Conservation (phyloP, 1,140 invertebrate species). For the Monochamus saltuarius region DNA sequence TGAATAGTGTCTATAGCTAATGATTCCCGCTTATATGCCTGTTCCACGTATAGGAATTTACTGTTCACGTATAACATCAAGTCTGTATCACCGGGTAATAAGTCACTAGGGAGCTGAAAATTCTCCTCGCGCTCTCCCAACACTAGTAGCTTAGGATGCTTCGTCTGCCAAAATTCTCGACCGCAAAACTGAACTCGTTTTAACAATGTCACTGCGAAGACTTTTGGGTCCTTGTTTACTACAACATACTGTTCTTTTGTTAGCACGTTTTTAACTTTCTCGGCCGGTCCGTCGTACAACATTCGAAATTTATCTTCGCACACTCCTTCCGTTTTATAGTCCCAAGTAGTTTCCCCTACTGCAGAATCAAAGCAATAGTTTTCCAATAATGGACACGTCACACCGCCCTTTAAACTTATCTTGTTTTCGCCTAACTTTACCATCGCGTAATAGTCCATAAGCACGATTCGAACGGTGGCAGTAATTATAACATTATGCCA, state of each 20-base stretch:
- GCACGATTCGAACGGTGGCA: constrained; percentile 9
- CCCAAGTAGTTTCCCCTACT: constrained; percentile 15
- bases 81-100: neutral
- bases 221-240: constrained; percentile 8
- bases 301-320: neutral
- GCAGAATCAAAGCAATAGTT: constrained; percentile 19
- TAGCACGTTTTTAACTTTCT: neutral
- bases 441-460: constrained; percentile 8
- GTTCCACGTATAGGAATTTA: no score
- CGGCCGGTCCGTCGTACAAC: neutral
- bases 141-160: constrained; percentile 7
- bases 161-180: constrained; percentile 10
- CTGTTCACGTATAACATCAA: no score
- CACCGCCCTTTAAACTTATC: constrained; percentile 13
- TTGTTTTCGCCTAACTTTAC: constrained; percentile 17
- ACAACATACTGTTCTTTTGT: constrained; percentile 9
- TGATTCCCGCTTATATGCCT: no score
- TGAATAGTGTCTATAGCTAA: neutral
- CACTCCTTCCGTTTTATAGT: neutral
- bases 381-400: constrained; percentile 11
- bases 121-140: neutral
- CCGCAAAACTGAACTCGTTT: constrained; percentile 2
- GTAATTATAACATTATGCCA: constrained; percentile 20
- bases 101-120: neutral
- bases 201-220: constrained; percentile 8